A percentile compares a stretch with the other conserved stretches of the same genome.
phyloP scores from a whole-genome alignment of 2,888 invertebrate species.

The Lamproptera curius region DNA sequence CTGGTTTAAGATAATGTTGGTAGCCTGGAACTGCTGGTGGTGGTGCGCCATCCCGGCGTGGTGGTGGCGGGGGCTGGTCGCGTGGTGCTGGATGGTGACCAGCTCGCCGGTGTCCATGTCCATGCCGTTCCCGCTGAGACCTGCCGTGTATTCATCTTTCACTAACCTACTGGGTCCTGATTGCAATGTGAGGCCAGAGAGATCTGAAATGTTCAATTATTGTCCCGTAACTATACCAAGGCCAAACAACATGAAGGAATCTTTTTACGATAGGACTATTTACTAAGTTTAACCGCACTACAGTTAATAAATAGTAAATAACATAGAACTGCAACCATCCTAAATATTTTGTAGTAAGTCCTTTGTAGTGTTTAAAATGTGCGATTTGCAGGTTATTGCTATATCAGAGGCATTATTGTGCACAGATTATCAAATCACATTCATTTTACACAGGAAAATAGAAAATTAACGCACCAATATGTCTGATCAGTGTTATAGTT shows the following conservation, averaged over 20 bases:
- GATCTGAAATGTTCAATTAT: conserved; percentile 78
- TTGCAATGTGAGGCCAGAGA: conserved; percentile 94
- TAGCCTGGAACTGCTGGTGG: conserved; percentile 66
- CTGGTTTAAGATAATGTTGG: conserved; percentile 70
- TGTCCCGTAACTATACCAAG: conserved; percentile 9
- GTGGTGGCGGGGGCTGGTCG: conserved; percentile 68
- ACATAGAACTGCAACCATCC: too few species aligned
- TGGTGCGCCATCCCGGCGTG: conserved; percentile 65
- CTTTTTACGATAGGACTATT: neutral
- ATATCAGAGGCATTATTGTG: too few species aligned
- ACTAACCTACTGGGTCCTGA: conserved; percentile 90
- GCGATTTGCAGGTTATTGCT: too few species aligned
- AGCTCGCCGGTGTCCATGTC: conserved; percentile 73
- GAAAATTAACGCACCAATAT: too few species aligned
- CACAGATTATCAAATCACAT: too few species aligned
- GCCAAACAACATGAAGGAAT: neutral
- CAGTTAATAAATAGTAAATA: too few species aligned
- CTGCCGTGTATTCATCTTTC: conserved; percentile 95
- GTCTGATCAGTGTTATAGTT: too few species aligned
- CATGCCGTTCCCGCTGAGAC: conserved; percentile 80
- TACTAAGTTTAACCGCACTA: too few species aligned
- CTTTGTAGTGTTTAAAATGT: too few species aligned
- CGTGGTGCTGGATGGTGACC: conserved; percentile 72
- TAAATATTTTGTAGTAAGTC: too few species aligned
- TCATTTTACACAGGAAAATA: too few species aligned